A percentile compares a stretch with the other conserved stretches of the same genome.
phyloP scores from a whole-genome alignment of 2,797 vertebrate genomes.

The Pogoniulus pusillus region DNA sequence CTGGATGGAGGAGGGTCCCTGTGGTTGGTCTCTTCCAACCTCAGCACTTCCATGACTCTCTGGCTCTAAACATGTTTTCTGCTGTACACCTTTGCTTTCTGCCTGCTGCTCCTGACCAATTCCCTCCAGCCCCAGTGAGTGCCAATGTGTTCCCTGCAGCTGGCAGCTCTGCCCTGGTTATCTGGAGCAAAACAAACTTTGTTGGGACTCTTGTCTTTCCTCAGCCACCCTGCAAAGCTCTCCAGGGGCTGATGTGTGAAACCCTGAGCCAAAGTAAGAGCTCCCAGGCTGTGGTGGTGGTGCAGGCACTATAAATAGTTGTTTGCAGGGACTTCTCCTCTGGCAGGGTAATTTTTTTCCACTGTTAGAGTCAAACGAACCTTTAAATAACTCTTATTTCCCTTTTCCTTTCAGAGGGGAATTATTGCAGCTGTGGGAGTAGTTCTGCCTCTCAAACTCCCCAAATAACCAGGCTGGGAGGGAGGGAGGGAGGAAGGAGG shows the following conservation, averaged over 20 bases:
- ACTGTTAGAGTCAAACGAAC: neutral
- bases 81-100: neutral
- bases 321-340: conserved; percentile 2
- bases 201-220: accelerated
- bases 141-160: accelerated
- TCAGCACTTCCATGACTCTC: no score
- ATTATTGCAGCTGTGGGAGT: neutral
- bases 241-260: neutral
- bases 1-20: no score
- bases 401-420: conserved; percentile 11
- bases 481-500: no score
- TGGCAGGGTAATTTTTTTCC: neutral
- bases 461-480: neutral
- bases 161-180: neutral
- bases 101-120: neutral
- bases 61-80: neutral
- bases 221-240: neutral
- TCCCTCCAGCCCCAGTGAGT: neutral
- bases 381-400: conserved; percentile 12
- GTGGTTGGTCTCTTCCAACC: no score
- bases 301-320: neutral
- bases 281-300: neutral
- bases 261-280: neutral
- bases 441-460: conserved; percentile 20
- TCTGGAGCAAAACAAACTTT: neutral